Conservation (phyloP, 1,140 invertebrate genomes). For the Brachionus sp. region DNA sequence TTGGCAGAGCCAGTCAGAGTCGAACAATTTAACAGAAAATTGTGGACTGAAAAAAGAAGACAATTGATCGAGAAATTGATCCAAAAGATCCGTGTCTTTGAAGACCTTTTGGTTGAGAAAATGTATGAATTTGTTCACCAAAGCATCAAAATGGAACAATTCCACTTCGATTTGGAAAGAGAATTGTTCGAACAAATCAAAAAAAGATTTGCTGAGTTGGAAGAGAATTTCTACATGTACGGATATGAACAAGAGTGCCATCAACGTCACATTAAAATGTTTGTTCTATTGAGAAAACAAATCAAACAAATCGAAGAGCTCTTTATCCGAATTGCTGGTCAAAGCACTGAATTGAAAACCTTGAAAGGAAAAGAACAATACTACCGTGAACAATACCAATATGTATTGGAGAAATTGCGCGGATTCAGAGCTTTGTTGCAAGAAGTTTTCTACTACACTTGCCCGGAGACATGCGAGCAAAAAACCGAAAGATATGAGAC, state of each 20-base stretch:
- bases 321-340: not conserved
- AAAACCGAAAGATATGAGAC: not conserved
- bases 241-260: not conserved
- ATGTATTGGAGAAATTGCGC: not conserved
- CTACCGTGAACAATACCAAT: not conserved
- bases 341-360: not conserved
- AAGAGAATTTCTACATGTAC: not conserved
- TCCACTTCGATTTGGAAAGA: slow-evolving; percentile 14
- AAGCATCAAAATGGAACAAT: slow-evolving; percentile 4
- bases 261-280: not conserved
- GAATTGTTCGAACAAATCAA: slow-evolving; percentile 27
- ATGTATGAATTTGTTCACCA: not conserved
- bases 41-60: not conserved
- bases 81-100: not conserved
- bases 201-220: slow-evolving; percentile 26
- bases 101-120: slow-evolving; percentile 23
- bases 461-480: not conserved
- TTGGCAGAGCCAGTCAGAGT: not conserved
- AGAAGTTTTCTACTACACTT: slow-evolving; percentile 13
- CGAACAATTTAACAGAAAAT: not conserved
- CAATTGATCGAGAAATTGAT: slow-evolving; percentile 18
- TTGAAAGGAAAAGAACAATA: not conserved
- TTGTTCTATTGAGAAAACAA: slow-evolving; percentile 15
- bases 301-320: slow-evolving; percentile 21
- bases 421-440: slow-evolving; percentile 14